Evolutionary conservation across 2,888 invertebrate species (phyloP), one percentile per base, ranked within the genome.

Genomic region (Stegana nigrithorax): DNA sequence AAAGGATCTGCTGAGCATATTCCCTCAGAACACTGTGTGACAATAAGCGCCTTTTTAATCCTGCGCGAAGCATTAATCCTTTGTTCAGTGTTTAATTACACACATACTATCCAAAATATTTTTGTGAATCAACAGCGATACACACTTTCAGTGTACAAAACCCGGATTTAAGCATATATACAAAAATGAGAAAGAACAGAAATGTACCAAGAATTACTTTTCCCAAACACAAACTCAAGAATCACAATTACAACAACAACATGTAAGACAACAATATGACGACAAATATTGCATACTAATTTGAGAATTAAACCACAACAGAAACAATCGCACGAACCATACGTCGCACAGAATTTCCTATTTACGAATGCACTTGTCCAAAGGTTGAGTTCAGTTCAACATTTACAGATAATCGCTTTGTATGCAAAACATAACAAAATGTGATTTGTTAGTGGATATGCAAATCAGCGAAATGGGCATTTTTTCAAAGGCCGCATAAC

Each of bases 241-340:
- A 26, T 26, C 4, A 32, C 23, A 36, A 36, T 17, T 51, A 57
- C 57, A 62, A 26, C 25, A 66, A 45, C 50, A 32, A 55, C 39
- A 39, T 26, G 58, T 39, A 51, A 36, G 32, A 42, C 36, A 61
- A 63, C 65, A 65, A 39, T 42, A 36, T 56, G 53, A 58, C 72
- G 53, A 74, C 77, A 63, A 69, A 53, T 51, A 17, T 62, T 67
- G 75, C 74, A 75, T 75, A 78, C 75, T 73, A 75, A 78, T 78
- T 36, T 69, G 65, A 69, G 59, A 69, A 76, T 75, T 75, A 75
- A 75, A 67, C 63, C 67, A 62, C 75, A 55, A 29, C 75, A 29
- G 19, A 73, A 67, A 73, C 71, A 74, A 76, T 76, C 12, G 12
- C 21, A 47, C 47, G 23, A 4, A 47, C 21, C 21, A 12, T 23